Evolutionary conservation across 2,888 invertebrate species (phyloP).

Genomic region (Onthophagus sagittarius): DNA sequence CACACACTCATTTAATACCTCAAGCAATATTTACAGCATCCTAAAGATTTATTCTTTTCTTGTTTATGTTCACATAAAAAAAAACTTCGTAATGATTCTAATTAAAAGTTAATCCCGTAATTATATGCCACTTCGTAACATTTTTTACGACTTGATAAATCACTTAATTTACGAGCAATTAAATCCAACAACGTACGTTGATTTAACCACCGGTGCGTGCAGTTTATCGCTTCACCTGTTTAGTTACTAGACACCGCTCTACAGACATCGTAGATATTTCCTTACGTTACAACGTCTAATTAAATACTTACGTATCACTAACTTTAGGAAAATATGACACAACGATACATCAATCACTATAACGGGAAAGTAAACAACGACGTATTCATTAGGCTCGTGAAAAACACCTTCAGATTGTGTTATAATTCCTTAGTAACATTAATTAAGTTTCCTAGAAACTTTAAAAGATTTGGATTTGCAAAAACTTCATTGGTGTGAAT

Average conservation of each 20-base stretch:
- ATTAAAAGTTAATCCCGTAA: neutral
- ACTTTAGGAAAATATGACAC: neutral
- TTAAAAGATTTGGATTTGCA: too few relatives aligned
- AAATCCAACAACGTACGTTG: neutral
- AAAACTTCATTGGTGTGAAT: too few relatives aligned
- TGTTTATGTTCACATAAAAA: neutral
- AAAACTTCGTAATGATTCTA: neutral
- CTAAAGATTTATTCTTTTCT: too few relatives aligned
- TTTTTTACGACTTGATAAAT: neutral
- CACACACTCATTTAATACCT: too few relatives aligned
- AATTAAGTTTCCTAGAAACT: too few relatives aligned
- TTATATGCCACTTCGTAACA: neutral
- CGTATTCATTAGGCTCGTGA: too few relatives aligned
- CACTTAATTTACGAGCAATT: neutral
- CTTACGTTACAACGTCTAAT: neutral
- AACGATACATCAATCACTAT: neutral
- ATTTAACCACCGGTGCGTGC: neutral
- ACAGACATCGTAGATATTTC: neutral
- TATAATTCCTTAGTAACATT: too few relatives aligned
- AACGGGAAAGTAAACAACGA: too few relatives aligned
- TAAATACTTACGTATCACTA: neutral
- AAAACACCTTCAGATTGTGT: too few relatives aligned
- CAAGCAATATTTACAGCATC: too few relatives aligned
- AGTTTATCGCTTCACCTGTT: neutral
- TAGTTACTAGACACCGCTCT: neutral